Conservation (phyloP, 2,888 invertebrate genomes). For the Ormia ochracea region DNA sequence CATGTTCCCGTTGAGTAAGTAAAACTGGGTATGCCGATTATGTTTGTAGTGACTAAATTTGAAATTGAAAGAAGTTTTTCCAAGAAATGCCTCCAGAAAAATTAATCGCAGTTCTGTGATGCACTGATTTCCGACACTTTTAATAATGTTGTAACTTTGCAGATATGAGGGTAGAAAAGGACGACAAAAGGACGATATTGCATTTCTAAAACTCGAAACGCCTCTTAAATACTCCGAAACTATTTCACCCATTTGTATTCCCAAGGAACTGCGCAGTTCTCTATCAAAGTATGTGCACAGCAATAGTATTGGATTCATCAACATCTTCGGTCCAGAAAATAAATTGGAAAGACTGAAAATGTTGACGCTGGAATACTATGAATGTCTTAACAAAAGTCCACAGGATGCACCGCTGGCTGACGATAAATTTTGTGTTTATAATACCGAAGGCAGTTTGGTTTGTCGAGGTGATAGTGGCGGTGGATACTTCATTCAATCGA, state of each 20-base stretch:
- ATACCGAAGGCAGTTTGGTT: constrained; percentile 54
- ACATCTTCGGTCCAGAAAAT: background rate
- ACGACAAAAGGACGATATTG: constrained; percentile 29
- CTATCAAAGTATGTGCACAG: background rate
- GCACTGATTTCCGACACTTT: too few relatives aligned
- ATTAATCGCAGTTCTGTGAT: too few relatives aligned
- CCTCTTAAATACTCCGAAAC: constrained; percentile 24
- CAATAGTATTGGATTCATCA: background rate
- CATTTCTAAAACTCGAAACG: constrained; percentile 25
- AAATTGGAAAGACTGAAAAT: constrained; percentile 36
- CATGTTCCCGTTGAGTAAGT: constrained; percentile 37
- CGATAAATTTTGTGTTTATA: constrained; percentile 73
- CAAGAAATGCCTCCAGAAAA: too few relatives aligned
- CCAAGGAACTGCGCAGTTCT: background rate
- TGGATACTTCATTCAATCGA: constrained; percentile 61
- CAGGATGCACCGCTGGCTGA: constrained; percentile 59
- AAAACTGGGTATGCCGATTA: too few relatives aligned
- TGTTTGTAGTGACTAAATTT: too few relatives aligned
- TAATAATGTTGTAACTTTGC: background rate
- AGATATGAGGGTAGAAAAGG: constrained; percentile 18
- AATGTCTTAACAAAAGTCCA: constrained; percentile 6
- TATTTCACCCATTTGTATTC: constrained; percentile 43
- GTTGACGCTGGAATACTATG: background rate
- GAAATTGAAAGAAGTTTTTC: too few relatives aligned
- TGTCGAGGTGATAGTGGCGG: constrained; percentile 71